Base-by-base conservation (phyloP, 2,888 invertebrate species). In the Drosophila mayaguana region DNA sequence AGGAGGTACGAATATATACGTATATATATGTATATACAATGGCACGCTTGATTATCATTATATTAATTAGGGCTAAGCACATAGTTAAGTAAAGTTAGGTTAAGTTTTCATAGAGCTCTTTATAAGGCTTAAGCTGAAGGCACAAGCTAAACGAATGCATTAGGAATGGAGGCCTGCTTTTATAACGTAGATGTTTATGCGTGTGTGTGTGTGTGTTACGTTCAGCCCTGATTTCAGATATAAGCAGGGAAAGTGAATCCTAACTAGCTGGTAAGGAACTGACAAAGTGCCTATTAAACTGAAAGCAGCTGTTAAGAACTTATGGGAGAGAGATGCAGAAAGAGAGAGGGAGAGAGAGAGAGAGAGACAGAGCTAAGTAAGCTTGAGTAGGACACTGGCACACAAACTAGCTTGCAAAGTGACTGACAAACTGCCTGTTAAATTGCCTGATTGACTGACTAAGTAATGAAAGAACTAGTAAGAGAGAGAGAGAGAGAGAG, bases 21-120 rank as follows among this genome's bases (percentile, higher is more conserved):
- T 67, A 71, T 66, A 65, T 66, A 75, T 71, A 50, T 28, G 63
- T 79, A 67, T 72, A 74, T 78, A 89, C 89, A 84, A 74, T 79
- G 85, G 82, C 86, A 89, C 80, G 85, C 72, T 59, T 73, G 55
- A 61, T 34, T 46, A 32, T 18, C 48, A 48, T 28, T 18, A 48
- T 28, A 11, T 48, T 12, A 28, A 48, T n/a, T 50, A 18, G 48
- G 28, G 48, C 7, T 50, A 32, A 28, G 32, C 28, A 50, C 32
- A 18, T 48, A 18, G 32, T 54, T 61, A 50, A 50, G 34, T 54
- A 57, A 70, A 9, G 42, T 72, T 54, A 36, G 3, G 16, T 25
- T 46, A 32, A 50, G 32, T 50, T 34, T 50, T 6, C 7, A 20
- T 34, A 50, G 28, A 50, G 14, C 20, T 50, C 50, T 34, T 32